Evolutionary conservation across 2,888 invertebrate genomes (phyloP).

Genomic region (Plagodis pulveraria): DNA sequence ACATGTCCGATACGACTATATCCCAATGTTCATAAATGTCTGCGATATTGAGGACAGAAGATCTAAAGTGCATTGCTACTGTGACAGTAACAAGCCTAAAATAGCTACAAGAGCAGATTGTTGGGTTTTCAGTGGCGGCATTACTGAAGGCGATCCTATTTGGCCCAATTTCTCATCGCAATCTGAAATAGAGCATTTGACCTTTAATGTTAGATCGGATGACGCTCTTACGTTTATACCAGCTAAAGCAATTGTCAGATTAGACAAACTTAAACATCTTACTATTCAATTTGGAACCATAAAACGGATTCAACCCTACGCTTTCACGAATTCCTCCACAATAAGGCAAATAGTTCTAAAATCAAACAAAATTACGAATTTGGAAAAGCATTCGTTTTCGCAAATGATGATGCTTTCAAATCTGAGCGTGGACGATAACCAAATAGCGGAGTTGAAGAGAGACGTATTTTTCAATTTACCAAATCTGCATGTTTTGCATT

Average conservation of each 20-base stretch:
- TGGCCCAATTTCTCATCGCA: conserved; percentile 91
- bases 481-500: conserved; percentile 88
- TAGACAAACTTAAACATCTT: conserved; percentile 88
- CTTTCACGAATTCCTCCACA: conserved; percentile 91
- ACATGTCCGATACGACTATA: conserved; percentile 66
- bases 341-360: conserved; percentile 88
- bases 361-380: conserved; percentile 87
- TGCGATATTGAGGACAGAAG: conserved; percentile 76
- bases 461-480: conserved; percentile 91
- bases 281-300: conserved; percentile 90
- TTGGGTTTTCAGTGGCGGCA: conserved; percentile 87
- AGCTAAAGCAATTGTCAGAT: conserved; percentile 87
- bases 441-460: conserved; percentile 89
- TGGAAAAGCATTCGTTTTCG: conserved; percentile 89
- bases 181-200: conserved; percentile 87
- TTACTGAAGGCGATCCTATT: conserved; percentile 87
- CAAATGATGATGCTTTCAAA: conserved; percentile 89
- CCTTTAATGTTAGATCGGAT: conserved; percentile 89
- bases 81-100: conserved; percentile 74
- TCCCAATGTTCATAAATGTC: conserved; percentile 73
- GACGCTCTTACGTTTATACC: conserved; percentile 89
- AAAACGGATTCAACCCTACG: conserved; percentile 88
- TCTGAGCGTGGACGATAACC: conserved; percentile 90
- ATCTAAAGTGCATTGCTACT: conserved; percentile 80
- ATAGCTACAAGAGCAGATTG: conserved; percentile 90